Conservation (phyloP, 2,888 invertebrate genomes). For the Micoletzkya japonica region DNA sequence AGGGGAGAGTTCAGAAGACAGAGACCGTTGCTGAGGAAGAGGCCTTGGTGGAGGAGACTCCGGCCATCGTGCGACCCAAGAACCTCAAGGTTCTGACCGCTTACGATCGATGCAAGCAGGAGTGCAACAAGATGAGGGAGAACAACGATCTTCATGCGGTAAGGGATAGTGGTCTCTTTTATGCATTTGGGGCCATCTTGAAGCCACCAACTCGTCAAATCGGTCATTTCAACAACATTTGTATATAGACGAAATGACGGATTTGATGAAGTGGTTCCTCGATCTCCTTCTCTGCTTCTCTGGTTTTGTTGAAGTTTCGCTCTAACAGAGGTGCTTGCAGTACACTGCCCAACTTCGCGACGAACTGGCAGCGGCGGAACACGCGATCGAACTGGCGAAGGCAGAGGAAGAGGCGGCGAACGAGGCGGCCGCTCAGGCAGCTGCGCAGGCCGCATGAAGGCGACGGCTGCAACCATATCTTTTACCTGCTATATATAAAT, state of each 20-base stretch:
- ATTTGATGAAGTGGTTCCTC: background rate
- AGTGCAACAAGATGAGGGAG: constrained; percentile 27
- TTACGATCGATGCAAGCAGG: constrained; percentile 26
- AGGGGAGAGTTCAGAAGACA: background rate
- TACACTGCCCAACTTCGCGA: constrained; percentile 21
- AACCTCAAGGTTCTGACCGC: constrained; percentile 34
- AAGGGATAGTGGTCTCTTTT: background rate
- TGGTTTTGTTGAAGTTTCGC: background rate
- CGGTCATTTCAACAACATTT: background rate
- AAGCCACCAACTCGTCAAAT: background rate
- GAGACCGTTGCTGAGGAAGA: constrained; percentile 15
- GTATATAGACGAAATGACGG: background rate
- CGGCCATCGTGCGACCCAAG: constrained; percentile 40
- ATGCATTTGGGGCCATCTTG: no score
- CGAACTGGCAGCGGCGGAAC: constrained; percentile 16
- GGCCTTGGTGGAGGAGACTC: constrained; percentile 21
- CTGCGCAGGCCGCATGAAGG: no score
- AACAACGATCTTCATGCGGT: constrained; percentile 25
- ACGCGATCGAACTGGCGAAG: constrained; percentile 5
- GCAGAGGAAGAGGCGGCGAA: constrained; percentile 1
- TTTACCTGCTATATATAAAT: no score
- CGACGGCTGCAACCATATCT: no score
- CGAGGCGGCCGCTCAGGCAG: background rate
- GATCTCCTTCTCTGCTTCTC: background rate
- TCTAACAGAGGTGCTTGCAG: background rate